phyloP scores from a whole-genome alignment of 2,888 invertebrate species.

The Acanthosoma haemorrhoidale region DNA sequence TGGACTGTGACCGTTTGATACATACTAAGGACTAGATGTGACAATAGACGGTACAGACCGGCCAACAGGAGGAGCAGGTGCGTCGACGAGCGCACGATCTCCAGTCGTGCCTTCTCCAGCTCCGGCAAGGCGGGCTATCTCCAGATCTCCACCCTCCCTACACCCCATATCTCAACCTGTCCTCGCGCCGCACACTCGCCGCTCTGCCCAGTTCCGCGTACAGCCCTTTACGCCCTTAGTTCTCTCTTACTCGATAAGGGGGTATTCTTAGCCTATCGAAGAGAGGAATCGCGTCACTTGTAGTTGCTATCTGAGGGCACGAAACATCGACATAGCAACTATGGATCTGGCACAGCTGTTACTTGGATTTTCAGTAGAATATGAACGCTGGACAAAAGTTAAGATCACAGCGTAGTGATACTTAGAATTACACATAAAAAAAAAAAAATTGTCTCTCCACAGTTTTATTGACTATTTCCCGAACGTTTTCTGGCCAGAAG shows the following conservation, averaged over 20 bases:
- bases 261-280: not conserved
- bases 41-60: not conserved
- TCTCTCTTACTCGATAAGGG: no score
- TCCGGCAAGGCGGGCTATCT: slow-evolving; percentile 1
- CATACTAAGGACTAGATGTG: not conserved
- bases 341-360: not conserved
- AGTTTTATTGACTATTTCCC: no score
- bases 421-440: no score
- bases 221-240: no score
- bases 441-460: no score
- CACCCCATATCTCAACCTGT: slow-evolving; percentile 12
- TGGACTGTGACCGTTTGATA: no score
- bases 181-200: not conserved
- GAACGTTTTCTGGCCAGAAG: no score
- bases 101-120: slow-evolving; percentile 1
- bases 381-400: no score
- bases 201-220: no score
- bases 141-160: slow-evolving; percentile 1
- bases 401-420: no score
- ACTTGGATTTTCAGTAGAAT: no score
- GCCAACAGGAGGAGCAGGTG: not conserved
- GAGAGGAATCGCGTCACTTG: not conserved
- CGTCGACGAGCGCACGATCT: not conserved
- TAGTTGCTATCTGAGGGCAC: not conserved
- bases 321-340: not conserved